Evolutionary conservation across 2,888 invertebrate genomes (phyloP), one percentile per base, ranked within the genome.

Genomic region (Eupithecia centaureata): DNA sequence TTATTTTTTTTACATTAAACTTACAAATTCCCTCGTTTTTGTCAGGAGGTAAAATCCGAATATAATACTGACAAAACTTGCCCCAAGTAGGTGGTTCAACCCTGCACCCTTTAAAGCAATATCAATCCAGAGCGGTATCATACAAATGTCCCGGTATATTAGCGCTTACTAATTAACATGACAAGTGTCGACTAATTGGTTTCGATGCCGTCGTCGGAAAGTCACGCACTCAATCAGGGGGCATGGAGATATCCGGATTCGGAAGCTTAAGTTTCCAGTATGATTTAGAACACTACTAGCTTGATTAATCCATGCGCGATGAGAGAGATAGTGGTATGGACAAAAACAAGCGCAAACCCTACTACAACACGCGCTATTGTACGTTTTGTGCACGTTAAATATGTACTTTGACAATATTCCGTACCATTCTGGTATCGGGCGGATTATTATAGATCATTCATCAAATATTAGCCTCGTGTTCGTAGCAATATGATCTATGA

Each of bases 181-280:
- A 87, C 87, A 88, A 87, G 85, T 86, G 85, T 82, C 82, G 79
- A 77, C 79, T 86, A 86, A 88, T 88, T 86, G 86, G 83, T 86
- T 84, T 81, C 80, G 79, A 82, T 80, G 82, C 78, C 80, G 77
- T 70, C 70, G 75, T 73, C 75, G 73, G 77, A 78, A 79, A 80
- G 75, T 79, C 80, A 78, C 77, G 76, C 76, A 52, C 54, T 64
- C 52, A 74, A 71, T 71, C 70, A 69, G 63, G 63, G 63, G 30
- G 22, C 18, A 5, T 57, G 22, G 10, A 56, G 30, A 28, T 56
- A n/a, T 30, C n/a, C 15, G 51, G 4, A 27, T 38, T 1, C 22
- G 28, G 54, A 27, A 28, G 28, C 5, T n/a, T n/a, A 28, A 56
- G 54, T 56, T 30, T 56, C n/a, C n/a, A 30, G 30, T 30, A 27